Percentiles rank a stretch among this genome's conserved stretches.
Conservation (phyloP, 2,888 invertebrate species). For the Steromphala cineraria region DNA sequence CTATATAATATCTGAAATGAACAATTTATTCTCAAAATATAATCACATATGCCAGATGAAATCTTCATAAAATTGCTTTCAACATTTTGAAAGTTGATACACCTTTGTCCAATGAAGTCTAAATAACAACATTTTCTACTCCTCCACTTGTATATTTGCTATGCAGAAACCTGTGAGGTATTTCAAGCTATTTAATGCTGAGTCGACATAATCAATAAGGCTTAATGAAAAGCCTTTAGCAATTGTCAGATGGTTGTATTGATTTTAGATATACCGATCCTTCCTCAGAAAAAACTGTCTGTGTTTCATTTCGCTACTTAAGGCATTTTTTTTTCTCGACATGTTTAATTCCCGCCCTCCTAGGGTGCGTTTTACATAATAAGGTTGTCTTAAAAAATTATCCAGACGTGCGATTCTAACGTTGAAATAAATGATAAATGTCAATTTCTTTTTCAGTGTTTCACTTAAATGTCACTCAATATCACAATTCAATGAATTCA, state of each 20-base stretch:
- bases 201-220: neutral
- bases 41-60: too few species aligned
- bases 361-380: neutral
- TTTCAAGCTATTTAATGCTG: conserved; percentile 3
- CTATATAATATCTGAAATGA: too few species aligned
- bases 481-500: too few species aligned
- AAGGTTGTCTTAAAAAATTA: neutral
- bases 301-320: neutral
- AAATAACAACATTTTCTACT: too few species aligned
- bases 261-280: neutral
- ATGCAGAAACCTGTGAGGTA: neutral
- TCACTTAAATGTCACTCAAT: too few species aligned
- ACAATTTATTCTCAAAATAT: too few species aligned
- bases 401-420: neutral
- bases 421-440: neutral
- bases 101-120: too few species aligned
- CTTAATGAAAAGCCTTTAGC: conserved; percentile 4
- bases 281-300: neutral
- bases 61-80: too few species aligned
- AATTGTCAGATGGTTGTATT: neutral
- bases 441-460: too few species aligned
- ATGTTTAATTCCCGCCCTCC: neutral
- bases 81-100: too few species aligned
- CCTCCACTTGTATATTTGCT: too few species aligned
- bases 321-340: neutral